Base-by-base conservation (phyloP, 2,113 vertebrate species). In the Lepisosteus osseus region DNA sequence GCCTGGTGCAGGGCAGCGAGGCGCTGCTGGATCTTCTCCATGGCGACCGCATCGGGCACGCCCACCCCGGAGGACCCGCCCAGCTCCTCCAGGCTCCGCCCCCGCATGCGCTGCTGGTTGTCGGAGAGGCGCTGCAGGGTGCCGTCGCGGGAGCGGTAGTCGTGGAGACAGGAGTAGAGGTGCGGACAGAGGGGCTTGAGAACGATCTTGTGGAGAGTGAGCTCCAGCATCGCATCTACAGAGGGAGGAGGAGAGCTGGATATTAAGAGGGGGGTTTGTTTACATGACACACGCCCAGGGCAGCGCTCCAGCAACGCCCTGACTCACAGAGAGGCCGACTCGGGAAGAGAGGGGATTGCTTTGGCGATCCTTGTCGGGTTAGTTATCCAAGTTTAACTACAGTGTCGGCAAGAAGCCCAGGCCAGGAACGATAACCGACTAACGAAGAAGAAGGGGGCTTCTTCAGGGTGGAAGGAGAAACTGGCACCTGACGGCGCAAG, bases 191-290 rank as follows among this genome's bases (percentile, higher is more conserved):
- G 70, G 0, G 95, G 94, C 54, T 91, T 94, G 70, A 97, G 84
- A 0, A 95, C 85, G 54, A 93, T 93, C 75, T 91, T 94, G 83
- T 92, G 94, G 47, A 97, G 54, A 42, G 92, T 87, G 0, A 83
- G 71, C 80, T 97, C 95, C 17, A 96, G 70, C 70, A 94, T 74
- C 0, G 78, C 76, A 69, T 94, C 95, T 96, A 72, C 2, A 3
- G 13, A 0, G 40, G 15, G 8, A 1, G 0, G 14, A 29, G 17
- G 57, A 70, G 71, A 6, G 45, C 15, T 14, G 57, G 7, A 59
- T 12, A 8, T 15, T 14, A 56, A 13, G 56, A 61, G 61, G 7
- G 47, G 45, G 3, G 42, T 29, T 29, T 29, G 29, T 29, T 29
- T 29, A 29, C 29, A 29, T 29, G 29, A 29, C 29, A 29, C 29